These are phyloP conservation scores for Spheniscus humboldti DNA, from an alignment of 2,797 vertebrate species.

Conservation along the genomic window DNA sequence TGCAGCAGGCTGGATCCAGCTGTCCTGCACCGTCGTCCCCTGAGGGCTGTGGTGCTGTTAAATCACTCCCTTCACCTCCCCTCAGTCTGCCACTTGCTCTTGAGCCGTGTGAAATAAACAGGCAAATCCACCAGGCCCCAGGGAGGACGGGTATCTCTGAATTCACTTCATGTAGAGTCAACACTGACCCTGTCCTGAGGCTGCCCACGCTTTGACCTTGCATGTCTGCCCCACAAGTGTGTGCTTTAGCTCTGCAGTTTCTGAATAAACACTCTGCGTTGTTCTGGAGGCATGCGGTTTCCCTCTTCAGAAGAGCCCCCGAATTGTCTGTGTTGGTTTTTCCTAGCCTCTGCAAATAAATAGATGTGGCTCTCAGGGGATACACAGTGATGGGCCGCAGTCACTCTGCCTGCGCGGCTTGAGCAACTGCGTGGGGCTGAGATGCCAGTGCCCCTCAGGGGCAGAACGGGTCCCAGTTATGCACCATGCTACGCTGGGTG, in stretches of 20 bases:
- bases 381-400: accelerated
- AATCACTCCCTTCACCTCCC: not conserved
- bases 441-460: not conserved
- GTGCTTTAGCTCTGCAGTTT: not conserved
- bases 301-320: not conserved
- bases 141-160: not conserved
- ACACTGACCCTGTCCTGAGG: not conserved
- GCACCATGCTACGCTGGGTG: not conserved
- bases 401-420: accelerated
- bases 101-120: not conserved
- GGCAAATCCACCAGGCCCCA: not conserved
- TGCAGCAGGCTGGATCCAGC: not conserved
- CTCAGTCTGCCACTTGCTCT: not conserved
- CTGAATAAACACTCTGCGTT: not conserved
- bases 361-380: accelerated
- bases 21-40: not conserved
- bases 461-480: not conserved
- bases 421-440: accelerated
- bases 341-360: not conserved
- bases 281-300: not conserved
- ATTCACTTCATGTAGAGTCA: not conserved
- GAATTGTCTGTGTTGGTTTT: not conserved
- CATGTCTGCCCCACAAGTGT: not conserved
- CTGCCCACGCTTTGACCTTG: not conserved
- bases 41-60: not conserved